Evolutionary conservation across 2,113 vertebrate species (phyloP).

Genomic region (Melanerpes aurifrons): DNA sequence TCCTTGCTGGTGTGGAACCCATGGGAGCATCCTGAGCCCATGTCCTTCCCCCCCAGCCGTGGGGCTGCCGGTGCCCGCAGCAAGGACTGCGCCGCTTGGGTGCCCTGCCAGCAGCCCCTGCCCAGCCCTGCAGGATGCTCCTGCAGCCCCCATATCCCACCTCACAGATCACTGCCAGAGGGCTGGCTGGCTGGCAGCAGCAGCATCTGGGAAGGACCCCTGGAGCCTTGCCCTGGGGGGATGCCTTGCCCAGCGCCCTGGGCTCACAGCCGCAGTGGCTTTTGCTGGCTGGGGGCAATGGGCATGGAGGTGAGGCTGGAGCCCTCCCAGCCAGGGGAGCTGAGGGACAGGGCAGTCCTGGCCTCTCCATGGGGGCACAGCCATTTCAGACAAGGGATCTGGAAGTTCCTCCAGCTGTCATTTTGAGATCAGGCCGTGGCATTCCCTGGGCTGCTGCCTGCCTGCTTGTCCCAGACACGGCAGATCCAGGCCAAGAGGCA

Average conservation of each 20-base stretch:
- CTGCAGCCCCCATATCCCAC: neutral
- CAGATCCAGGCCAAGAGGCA: accelerated
- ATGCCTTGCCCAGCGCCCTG: neutral
- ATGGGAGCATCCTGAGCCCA: neutral
- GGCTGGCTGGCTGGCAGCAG: neutral
- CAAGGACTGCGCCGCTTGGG: accelerated
- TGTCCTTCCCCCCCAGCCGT: neutral
- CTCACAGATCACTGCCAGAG: neutral
- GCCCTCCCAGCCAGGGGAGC: neutral
- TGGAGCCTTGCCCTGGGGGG: neutral
- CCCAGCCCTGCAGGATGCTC: neutral
- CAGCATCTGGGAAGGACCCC: neutral
- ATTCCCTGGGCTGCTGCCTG: neutral
- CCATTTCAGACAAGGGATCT: neutral
- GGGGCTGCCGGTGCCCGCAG: neutral
- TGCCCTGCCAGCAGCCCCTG: neutral
- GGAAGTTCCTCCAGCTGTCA: neutral
- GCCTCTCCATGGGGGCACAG: neutral
- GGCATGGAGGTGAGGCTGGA: neutral
- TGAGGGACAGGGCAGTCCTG: neutral
- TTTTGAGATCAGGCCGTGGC: neutral
- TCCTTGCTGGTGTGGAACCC: neutral
- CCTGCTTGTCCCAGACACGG: neutral
- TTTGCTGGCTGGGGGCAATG: too few species aligned
- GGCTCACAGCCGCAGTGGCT: neutral